Percentiles rank a stretch among this genome's conserved stretches.
phyloP scores from a whole-genome alignment of 2,797 vertebrate genomes.

The Lutjanus argentimaculatus region DNA sequence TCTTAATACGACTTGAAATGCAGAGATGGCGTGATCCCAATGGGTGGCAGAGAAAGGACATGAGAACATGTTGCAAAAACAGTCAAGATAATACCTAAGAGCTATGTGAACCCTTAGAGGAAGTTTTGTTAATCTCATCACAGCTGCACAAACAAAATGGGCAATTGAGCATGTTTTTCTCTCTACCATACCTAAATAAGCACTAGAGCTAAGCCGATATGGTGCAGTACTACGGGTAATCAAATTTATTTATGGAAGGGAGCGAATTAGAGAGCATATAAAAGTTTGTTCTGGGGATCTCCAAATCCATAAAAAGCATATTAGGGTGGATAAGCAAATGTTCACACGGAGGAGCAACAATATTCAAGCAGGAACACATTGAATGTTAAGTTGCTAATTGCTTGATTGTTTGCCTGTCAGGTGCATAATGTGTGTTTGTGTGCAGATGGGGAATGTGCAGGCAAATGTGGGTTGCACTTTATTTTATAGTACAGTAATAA shows the following conservation, averaged over 20 bases:
- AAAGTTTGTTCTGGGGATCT: constrained; percentile 48
- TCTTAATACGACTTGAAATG: constrained; percentile 36
- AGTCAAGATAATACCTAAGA: constrained; percentile 10
- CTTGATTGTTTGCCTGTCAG: constrained; percentile 12
- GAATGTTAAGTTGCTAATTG: constrained; percentile 12
- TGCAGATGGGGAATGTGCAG: neutral
- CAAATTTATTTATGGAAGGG: constrained; percentile 36
- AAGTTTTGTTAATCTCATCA: constrained; percentile 38
- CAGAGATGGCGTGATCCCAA: neutral
- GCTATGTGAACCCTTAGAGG: constrained; percentile 8
- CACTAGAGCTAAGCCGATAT: constrained; percentile 21
- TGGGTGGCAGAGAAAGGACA: constrained; percentile 8
- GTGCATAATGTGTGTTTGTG: neutral
- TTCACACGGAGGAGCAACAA: constrained; percentile 17
- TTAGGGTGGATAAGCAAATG: constrained; percentile 18
- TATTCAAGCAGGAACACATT: constrained; percentile 14
- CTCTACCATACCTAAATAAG: constrained; percentile 29
- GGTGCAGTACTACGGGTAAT: constrained; percentile 32
- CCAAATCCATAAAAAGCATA: constrained; percentile 18
- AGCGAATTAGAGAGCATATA: constrained; percentile 32
- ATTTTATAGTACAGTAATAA: no score
- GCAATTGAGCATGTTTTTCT: constrained; percentile 38
- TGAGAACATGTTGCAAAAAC: constrained; percentile 18
- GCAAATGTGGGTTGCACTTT: neutral
- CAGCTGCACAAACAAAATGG: constrained; percentile 38